These are phyloP conservation scores for Misgurnus mizolepis DNA, from an alignment of 2,113 vertebrate species.

Conservation along the genomic window DNA sequence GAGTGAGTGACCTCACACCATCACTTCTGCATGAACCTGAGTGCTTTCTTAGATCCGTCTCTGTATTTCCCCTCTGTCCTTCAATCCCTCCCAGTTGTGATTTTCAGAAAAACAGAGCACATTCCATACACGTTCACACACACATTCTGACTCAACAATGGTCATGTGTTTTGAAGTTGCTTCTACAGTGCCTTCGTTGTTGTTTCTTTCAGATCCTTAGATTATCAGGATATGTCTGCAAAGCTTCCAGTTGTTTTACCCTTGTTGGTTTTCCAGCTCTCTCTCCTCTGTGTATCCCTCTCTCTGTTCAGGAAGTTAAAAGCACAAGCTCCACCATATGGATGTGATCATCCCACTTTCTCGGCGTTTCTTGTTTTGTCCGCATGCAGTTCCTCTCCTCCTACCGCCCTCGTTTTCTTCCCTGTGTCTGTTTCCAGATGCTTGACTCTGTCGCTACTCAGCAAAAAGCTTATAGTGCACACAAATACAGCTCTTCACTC, in stretches of 20 bases:
- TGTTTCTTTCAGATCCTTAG: neutral
- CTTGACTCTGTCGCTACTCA: conserved; percentile 66
- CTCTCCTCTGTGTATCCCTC: conserved; percentile 56
- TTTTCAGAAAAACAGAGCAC: neutral
- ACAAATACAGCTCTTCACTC: conserved; percentile 18
- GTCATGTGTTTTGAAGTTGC: conserved; percentile 13
- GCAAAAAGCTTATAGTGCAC: conserved; percentile 64
- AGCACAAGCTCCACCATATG: conserved; percentile 71
- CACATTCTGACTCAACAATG: neutral
- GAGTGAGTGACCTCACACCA: conserved; percentile 69
- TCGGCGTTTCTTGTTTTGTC: conserved; percentile 65
- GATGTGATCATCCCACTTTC: conserved; percentile 73
- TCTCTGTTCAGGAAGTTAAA: conserved; percentile 53
- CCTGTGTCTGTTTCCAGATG: conserved; percentile 57
- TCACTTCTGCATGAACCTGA: conserved; percentile 66
- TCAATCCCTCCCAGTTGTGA: neutral
- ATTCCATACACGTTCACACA: neutral
- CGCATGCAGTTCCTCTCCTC: conserved; percentile 60
- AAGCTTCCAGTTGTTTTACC: conserved; percentile 14
- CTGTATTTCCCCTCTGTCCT: neutral
- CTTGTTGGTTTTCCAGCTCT: conserved; percentile 48
- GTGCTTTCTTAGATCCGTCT: conserved; percentile 54
- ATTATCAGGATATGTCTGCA: conserved; percentile 31
- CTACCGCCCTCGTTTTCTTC: conserved; percentile 59
- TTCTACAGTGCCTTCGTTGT: conserved; percentile 2